phyloP scores from a whole-genome alignment of 2,888 invertebrate species.

The Penaeus monodon region DNA sequence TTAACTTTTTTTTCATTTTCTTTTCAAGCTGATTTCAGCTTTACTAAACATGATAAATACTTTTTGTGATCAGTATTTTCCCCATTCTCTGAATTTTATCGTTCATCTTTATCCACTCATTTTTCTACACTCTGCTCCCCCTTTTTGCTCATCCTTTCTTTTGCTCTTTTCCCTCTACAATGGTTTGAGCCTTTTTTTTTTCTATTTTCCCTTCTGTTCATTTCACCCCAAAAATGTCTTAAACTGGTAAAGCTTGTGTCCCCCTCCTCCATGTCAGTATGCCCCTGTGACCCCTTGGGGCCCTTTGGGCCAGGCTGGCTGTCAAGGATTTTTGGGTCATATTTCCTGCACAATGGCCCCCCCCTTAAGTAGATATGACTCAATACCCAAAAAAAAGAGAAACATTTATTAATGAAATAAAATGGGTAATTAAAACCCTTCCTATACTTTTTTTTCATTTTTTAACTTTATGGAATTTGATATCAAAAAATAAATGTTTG shows the following conservation, averaged over 20 bases:
- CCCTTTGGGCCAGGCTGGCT: conserved; percentile 66
- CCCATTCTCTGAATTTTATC: conserved; percentile 21
- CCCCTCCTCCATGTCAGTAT: background rate
- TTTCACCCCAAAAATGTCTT: conserved; percentile 64
- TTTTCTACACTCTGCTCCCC: conserved; percentile 29
- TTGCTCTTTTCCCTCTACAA: conserved; percentile 44
- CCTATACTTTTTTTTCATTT: too few species aligned
- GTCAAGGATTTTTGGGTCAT: conserved; percentile 34
- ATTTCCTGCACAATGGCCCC: conserved; percentile 45
- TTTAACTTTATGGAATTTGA: too few species aligned
- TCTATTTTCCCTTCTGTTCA: conserved; percentile 53
- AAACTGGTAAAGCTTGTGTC: conserved; percentile 64
- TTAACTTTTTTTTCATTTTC: conserved; percentile 68
- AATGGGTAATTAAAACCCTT: too few species aligned
- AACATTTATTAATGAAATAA: background rate
- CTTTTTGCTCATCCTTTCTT: conserved; percentile 65
- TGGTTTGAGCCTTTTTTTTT: conserved; percentile 30
- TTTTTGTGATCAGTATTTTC: conserved; percentile 46
- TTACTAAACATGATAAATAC: conserved; percentile 69
- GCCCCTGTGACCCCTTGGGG: conserved; percentile 64
- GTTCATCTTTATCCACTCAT: conserved; percentile 67
- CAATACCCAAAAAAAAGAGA: background rate
- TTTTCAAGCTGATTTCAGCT: conserved; percentile 71
- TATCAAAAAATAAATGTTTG: too few species aligned
- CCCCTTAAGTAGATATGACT: conserved; percentile 63